phyloP scores from a whole-genome alignment of 2,113 vertebrate species.

The Bucco capensis region DNA sequence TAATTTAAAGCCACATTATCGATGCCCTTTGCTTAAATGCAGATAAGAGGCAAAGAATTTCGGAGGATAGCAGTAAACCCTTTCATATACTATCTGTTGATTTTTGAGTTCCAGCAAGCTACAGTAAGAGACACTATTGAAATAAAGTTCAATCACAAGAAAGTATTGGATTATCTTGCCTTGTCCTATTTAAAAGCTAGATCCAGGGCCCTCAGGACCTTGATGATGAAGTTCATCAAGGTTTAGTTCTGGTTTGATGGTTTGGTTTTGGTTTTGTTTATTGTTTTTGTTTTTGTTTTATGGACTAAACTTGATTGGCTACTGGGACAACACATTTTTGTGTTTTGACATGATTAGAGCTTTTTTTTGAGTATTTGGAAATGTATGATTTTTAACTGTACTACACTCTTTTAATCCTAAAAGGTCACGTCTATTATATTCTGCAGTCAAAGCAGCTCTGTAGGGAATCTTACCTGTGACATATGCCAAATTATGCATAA shows the following conservation, averaged over 20 bases:
- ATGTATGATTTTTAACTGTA: neutral
- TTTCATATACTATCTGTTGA: neutral
- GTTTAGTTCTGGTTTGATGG: neutral
- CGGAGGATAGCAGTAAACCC: accelerated
- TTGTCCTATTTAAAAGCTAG: neutral
- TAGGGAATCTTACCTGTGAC: constrained; percentile 3
- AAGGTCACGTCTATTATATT: constrained; percentile 22
- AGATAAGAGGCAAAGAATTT: neutral
- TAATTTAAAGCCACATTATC: neutral
- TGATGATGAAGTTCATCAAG: neutral
- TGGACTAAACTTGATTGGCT: neutral
- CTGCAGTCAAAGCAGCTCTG: constrained; percentile 16
- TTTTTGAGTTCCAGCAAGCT: neutral
- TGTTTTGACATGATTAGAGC: neutral
- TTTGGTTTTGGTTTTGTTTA: no score
- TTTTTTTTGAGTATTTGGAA: neutral
- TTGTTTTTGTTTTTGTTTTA: neutral
- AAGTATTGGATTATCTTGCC: neutral
- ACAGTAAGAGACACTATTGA: neutral
- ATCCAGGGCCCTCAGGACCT: neutral
- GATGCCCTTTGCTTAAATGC: neutral
- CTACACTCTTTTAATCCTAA: neutral
- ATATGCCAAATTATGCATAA: constrained; percentile 41
- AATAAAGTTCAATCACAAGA: neutral
- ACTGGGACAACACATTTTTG: neutral